Evolutionary conservation across 2,113 vertebrate species (phyloP).

Genomic region (Agelaius tricolor): DNA sequence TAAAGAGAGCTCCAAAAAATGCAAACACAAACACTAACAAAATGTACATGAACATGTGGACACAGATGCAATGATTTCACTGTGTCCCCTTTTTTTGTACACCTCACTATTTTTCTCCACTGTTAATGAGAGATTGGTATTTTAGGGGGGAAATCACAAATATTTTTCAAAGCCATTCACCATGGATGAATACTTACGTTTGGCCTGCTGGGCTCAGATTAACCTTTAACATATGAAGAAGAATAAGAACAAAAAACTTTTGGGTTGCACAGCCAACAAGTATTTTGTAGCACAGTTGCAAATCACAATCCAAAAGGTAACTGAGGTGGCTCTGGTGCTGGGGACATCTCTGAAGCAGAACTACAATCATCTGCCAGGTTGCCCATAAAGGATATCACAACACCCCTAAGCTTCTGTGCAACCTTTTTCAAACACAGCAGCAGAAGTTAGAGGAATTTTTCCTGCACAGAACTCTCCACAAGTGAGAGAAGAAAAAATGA

Average conservation of each 20-base stretch:
- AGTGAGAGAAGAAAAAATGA: background rate
- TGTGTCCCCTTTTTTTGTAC: background rate
- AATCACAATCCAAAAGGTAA: background rate
- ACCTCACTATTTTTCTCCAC: background rate
- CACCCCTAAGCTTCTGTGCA: rapidly evolving
- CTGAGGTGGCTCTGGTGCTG: background rate
- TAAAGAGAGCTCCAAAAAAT: background rate
- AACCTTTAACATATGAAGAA: background rate
- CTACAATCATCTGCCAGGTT: background rate
- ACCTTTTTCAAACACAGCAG: background rate
- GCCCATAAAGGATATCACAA: rapidly evolving
- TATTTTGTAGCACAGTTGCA: background rate
- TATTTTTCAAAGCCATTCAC: background rate
- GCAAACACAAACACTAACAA: background rate
- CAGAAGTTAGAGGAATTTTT: background rate
- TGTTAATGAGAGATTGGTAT: background rate
- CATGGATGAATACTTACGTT: background rate
- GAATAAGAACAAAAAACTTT: background rate
- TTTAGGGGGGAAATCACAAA: background rate
- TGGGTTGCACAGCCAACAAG: background rate
- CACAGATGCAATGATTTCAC: background rate
- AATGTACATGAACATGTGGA: background rate
- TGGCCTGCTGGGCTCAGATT: background rate
- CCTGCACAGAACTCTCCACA: background rate
- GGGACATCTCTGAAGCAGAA: background rate